Evolutionary conservation across 2,888 invertebrate genomes (phyloP).

Genomic region (Oxystoma pomonae): DNA sequence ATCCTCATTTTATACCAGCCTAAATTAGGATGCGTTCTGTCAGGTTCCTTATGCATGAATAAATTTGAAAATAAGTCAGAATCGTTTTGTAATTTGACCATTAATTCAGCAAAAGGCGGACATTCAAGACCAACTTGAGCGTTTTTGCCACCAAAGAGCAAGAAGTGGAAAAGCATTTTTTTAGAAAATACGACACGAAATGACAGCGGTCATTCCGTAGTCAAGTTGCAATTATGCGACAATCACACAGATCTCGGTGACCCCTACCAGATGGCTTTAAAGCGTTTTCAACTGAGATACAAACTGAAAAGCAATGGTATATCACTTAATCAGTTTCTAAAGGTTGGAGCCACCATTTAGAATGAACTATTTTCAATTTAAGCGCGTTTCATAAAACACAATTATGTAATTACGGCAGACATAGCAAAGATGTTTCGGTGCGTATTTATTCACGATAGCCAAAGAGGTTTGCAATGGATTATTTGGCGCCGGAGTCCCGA

Average conservation of each 20-base stretch:
- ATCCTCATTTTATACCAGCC: constrained; percentile 1
- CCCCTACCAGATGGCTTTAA: constrained; percentile 5
- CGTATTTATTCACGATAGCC: too few relatives aligned
- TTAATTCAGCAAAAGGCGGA: not conserved
- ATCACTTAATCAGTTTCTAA: too few relatives aligned
- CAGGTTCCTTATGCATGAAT: not conserved
- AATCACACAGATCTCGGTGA: constrained; percentile 9
- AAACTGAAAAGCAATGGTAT: too few relatives aligned
- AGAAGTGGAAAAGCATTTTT: constrained; percentile 4
- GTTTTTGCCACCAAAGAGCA: constrained; percentile 6
- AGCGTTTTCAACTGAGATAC: too few relatives aligned
- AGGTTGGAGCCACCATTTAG: too few relatives aligned
- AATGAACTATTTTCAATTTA: too few relatives aligned
- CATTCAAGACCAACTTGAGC: constrained; percentile 8
- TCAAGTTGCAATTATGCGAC: constrained; percentile 4
- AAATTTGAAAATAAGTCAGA: not conserved
- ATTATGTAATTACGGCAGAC: too few relatives aligned
- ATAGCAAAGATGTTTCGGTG: too few relatives aligned
- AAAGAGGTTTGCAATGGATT: too few relatives aligned
- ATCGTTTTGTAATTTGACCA: not conserved
- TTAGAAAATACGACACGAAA: not conserved
- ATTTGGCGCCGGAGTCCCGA: too few relatives aligned
- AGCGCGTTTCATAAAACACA: too few relatives aligned
- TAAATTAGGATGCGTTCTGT: constrained; percentile 9
- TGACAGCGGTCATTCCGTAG: constrained; percentile 1